Evolutionary conservation across 1,140 invertebrate species (phyloP).

Genomic region (Drosophila sp.): DNA sequence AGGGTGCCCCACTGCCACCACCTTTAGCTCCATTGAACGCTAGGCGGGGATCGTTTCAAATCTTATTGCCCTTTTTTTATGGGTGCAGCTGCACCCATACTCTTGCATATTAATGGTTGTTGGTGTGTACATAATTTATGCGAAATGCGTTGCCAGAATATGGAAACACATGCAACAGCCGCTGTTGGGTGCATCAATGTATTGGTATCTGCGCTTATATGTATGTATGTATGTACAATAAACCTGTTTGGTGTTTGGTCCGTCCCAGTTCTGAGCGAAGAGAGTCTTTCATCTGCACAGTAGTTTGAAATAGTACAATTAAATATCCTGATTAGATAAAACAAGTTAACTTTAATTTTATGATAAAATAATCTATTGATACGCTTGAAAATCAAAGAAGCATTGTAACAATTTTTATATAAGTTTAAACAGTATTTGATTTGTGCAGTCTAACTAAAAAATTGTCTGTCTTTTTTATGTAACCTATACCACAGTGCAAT

Average conservation of each 20-base stretch:
- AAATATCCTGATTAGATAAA: constrained; percentile 3
- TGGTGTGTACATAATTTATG: constrained; percentile 63
- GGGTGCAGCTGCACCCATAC: constrained; percentile 57
- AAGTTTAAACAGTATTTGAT: too few relatives aligned
- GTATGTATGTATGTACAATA: constrained; percentile 30
- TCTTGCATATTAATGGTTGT: constrained; percentile 15
- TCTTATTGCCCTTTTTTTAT: constrained; percentile 67
- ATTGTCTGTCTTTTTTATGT: not conserved
- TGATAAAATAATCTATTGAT: too few relatives aligned
- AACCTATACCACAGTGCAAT: constrained; percentile 48
- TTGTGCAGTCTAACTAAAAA: not conserved
- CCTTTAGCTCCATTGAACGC: not conserved
- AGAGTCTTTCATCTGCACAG: constrained; percentile 59
- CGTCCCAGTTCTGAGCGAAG: constrained; percentile 40
- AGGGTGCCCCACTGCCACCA: constrained; percentile 52
- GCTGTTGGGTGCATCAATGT: constrained; percentile 15
- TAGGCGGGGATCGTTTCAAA: constrained; percentile 35
- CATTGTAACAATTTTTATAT: too few relatives aligned
- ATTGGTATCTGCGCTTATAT: constrained; percentile 5
- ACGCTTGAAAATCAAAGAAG: not conserved
- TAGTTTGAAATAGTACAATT: constrained; percentile 39
- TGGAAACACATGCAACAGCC: constrained; percentile 49
- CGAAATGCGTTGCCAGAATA: constrained; percentile 78
- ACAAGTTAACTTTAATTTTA: too few relatives aligned
- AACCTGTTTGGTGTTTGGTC: constrained; percentile 63